Percentiles rank a stretch among this genome's conserved stretches.
Conservation (phyloP, 2,113 vertebrate genomes). For the Heptranchias perlo region DNA sequence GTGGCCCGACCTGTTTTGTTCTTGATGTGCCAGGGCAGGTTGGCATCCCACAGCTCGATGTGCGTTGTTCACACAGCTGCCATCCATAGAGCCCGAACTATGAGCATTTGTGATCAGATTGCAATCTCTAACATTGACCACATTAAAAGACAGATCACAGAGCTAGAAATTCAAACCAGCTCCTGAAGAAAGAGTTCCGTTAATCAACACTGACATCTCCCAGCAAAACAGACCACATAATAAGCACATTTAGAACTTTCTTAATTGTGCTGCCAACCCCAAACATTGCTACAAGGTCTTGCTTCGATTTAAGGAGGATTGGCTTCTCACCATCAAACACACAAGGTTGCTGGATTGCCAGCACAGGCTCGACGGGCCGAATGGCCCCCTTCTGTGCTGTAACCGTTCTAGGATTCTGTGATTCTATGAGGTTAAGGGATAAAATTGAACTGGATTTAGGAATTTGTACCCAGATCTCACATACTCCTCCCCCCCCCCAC, state of each 20-base stretch:
- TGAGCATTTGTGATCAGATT: not conserved
- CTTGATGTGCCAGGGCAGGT: not conserved
- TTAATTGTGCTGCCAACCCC: not conserved
- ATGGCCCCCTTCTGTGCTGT: too few species aligned
- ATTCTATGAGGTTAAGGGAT: not conserved
- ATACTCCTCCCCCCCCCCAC: not conserved
- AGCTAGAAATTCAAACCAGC: not conserved
- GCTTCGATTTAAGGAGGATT: not conserved
- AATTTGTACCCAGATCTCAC: not conserved
- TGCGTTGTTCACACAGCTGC: slow-evolving; percentile 3
- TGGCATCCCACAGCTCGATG: not conserved
- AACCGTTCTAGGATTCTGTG: too few species aligned
- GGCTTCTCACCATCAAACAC: not conserved
- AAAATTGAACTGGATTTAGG: not conserved
- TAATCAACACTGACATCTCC: not conserved
- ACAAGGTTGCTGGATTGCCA: not conserved
- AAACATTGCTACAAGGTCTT: not conserved
- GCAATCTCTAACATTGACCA: not conserved
- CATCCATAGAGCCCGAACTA: not conserved
- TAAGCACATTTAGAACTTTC: not conserved
- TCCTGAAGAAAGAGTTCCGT: not conserved
- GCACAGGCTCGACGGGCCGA: too few species aligned
- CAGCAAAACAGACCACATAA: not conserved
- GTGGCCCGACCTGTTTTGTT: not conserved
- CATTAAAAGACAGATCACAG: not conserved